phyloP scores from a whole-genome alignment of 2,113 vertebrate species.

The Martes martes region DNA sequence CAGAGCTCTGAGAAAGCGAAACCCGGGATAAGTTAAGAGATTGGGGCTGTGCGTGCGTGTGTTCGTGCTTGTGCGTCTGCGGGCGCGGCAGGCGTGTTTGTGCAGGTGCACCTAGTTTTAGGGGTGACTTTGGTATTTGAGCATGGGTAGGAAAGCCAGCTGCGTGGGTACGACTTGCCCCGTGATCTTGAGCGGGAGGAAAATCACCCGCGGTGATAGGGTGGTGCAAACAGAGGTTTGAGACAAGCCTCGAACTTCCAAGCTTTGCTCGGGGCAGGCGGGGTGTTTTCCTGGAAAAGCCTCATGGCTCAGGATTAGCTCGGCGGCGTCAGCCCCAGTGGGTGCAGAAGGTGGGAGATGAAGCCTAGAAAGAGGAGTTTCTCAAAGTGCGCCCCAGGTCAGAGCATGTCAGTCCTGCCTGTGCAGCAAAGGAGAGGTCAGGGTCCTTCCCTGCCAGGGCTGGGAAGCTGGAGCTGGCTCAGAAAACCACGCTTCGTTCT shows the following conservation, averaged over 20 bases:
- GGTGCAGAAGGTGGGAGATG: not conserved
- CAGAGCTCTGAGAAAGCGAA: not conserved
- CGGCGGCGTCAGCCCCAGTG: fast-evolving
- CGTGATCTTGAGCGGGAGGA: not conserved
- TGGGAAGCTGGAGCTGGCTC: not conserved
- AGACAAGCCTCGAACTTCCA: not conserved
- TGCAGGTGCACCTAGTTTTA: not conserved
- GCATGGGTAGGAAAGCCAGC: not conserved
- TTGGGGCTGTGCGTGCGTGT: not conserved
- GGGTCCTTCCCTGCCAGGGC: not conserved
- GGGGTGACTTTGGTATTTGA: not conserved
- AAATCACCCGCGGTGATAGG: not conserved
- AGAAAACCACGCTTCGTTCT: not conserved
- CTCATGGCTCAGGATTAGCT: not conserved
- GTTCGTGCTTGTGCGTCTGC: fast-evolving
- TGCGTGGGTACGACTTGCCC: not conserved
- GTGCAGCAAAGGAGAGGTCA: no score
- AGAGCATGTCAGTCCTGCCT: not conserved
- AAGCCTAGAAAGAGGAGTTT: not conserved
- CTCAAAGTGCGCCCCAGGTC: no score
- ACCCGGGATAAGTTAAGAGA: fast-evolving
- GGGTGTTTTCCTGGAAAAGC: not conserved
- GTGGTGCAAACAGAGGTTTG: not conserved
- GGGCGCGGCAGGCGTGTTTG: fast-evolving
- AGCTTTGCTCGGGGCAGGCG: not conserved